Evolutionary conservation across 2,888 invertebrate genomes (phyloP).

Genomic region (Copidosoma aretas): DNA sequence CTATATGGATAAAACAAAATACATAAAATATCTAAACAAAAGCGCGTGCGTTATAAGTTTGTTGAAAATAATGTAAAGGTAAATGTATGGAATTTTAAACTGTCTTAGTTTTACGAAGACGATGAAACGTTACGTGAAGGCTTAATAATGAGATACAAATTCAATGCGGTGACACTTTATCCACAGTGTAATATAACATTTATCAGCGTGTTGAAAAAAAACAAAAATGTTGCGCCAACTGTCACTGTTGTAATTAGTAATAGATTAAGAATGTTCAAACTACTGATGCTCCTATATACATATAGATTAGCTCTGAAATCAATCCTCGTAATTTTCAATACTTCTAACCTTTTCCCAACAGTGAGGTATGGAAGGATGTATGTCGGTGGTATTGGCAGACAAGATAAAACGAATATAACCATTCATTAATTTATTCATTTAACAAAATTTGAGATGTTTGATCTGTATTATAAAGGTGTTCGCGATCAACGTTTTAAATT

Average conservation of each 20-base stretch:
- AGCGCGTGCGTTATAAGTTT: slow-evolving; percentile 31
- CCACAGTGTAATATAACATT: slow-evolving; percentile 36
- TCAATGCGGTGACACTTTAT: slow-evolving; percentile 31
- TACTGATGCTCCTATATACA: slow-evolving; percentile 29
- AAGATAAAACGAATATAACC: slow-evolving; percentile 11
- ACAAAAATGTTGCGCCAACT: slow-evolving; percentile 33
- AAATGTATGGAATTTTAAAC: slow-evolving; percentile 33
- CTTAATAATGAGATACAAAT: slow-evolving; percentile 26
- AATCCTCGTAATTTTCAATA: slow-evolving; percentile 1
- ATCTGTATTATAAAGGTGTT: slow-evolving; percentile 23
- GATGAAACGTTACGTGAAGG: slow-evolving; percentile 29
- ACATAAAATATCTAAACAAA: slow-evolving; percentile 11
- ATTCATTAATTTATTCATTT: slow-evolving; percentile 33
- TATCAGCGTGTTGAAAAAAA: slow-evolving; percentile 35
- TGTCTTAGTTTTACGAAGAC: slow-evolving; percentile 15
- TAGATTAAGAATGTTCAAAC: slow-evolving; percentile 36
- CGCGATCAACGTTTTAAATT: slow-evolving; percentile 8
- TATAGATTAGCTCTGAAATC: slow-evolving; percentile 38
- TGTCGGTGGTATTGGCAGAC: not conserved
- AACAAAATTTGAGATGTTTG: slow-evolving; percentile 31
- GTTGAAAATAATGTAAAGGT: slow-evolving; percentile 38
- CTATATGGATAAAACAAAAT: slow-evolving; percentile 28
- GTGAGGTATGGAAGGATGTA: not conserved
- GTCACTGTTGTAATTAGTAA: slow-evolving; percentile 38
- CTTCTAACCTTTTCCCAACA: not conserved